Evolutionary conservation across 2,797 vertebrate species (phyloP).

Genomic region (Alectoris magna): DNA sequence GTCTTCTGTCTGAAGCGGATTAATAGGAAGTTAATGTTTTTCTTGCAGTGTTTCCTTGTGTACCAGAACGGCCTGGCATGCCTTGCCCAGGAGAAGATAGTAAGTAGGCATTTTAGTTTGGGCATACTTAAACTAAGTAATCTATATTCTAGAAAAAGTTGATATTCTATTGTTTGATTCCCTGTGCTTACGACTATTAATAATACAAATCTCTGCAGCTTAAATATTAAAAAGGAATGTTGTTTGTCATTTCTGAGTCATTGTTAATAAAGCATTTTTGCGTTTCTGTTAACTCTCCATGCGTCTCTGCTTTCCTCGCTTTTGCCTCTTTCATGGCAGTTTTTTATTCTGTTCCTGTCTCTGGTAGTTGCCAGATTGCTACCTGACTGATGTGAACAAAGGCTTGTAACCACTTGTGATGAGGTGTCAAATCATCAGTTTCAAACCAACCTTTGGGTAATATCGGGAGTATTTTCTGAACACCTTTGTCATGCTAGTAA

Average conservation of each 20-base stretch:
- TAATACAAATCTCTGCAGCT: neutral
- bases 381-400: neutral
- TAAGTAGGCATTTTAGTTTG: slow-evolving; percentile 80
- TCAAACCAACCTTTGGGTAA: neutral
- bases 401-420: neutral
- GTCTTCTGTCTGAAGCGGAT: neutral
- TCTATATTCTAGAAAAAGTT: neutral
- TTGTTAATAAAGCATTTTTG: slow-evolving; percentile 51
- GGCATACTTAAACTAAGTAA: neutral
- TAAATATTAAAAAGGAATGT: neutral
- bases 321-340: neutral
- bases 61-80: slow-evolving; percentile 97
- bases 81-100: slow-evolving; percentile 98
- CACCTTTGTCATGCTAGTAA: neutral
- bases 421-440: neutral
- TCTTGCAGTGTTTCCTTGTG: slow-evolving; percentile 92
- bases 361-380: slow-evolving; percentile 3
- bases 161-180: neutral
- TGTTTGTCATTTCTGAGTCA: slow-evolving; percentile 46
- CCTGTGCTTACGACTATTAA: neutral
- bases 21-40: slow-evolving; percentile 41
- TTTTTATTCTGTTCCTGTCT: neutral
- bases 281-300: slow-evolving; percentile 27
- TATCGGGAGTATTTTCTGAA: neutral
- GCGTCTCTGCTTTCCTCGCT: slow-evolving; percentile 52